Evolutionary conservation across 2,888 invertebrate genomes (phyloP).

Genomic region (Eurytoma californica): DNA sequence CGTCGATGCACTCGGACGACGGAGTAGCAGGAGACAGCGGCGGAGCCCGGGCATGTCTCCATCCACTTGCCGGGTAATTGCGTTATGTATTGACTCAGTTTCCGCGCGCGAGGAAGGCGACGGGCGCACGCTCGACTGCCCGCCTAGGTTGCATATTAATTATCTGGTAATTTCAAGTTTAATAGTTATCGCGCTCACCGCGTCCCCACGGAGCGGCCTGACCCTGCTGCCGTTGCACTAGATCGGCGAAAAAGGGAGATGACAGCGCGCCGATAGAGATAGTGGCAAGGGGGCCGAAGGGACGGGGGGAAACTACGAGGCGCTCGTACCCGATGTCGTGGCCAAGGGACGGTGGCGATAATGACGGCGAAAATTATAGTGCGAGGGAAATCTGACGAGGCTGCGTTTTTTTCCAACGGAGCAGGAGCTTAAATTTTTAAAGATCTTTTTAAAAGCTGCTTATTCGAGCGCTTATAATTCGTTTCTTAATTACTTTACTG

Average conservation of each 20-base stretch:
- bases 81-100: conserved; percentile 72
- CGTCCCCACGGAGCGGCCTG: background rate
- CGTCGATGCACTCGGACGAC: conserved; percentile 62
- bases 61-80: conserved; percentile 70
- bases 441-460: no score
- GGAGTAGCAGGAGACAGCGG: conserved; percentile 27
- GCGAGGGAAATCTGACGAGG: conserved; percentile 10
- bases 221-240: background rate
- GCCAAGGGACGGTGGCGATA: background rate
- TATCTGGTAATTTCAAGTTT: conserved; percentile 68
- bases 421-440: no score
- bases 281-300: background rate
- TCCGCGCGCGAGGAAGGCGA: conserved; percentile 46
- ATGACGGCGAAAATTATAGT: conserved; percentile 1
- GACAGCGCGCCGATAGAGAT: background rate
- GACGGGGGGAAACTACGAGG: background rate
- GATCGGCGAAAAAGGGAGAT: background rate
- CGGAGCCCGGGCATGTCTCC: conserved; percentile 54
- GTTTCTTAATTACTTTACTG: no score
- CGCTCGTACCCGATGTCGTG: background rate
- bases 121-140: conserved; percentile 17
- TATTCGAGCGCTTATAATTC: no score
- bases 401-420: background rate
- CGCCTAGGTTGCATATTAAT: conserved; percentile 67
- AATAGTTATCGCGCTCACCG: conserved; percentile 56